Base-by-base conservation (phyloP, 35 echinoderm and acorn worm species). In the Acanthaster planci region DNA sequence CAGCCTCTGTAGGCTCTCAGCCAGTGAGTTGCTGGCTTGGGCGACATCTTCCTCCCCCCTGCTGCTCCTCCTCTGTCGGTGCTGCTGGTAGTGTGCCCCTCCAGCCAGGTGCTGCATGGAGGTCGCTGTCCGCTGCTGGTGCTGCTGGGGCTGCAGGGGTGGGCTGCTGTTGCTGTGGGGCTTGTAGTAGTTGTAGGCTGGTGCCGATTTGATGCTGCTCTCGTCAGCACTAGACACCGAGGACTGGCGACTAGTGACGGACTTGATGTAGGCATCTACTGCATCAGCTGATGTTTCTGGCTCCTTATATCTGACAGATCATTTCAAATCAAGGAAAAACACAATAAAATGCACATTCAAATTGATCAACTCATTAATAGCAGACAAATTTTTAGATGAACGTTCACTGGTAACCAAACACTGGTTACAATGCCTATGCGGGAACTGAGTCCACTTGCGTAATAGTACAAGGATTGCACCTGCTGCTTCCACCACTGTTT, bases 1-100 rank as follows among this genome's bases (percentile, higher is more conserved):
- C 32, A 89, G 77, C 67, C 87, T 68, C 68, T 89, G 87, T 38
- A 89, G 67, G 50, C 64, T 89, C 64, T 89, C 79, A 5, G 79
- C 87, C 42, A 89, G 60, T 16, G 87, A 83, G 78, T 82, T 89
- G 80, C 87, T 89, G 18, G 80, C 87, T 58, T 89, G 87, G 55
- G 87, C 87, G 26, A 89, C 83, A 58, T 89, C 87, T 10, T 75
- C 87, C 50, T 55, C 47, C 47, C 58, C 52, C 23, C 67, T 80
- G 30, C 76, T 44, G 38, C 29, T 42, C 40, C 34, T 26, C 7
- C 30, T 10, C 5, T 72, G 64, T 10, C 64, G 1, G 30, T 47
- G 42, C 42, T 47, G 42, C 42, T 47, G 42, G 42, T 47, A 47
- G 42, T 47, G 42, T 26, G 34, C 64, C 7, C 64, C 8, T 18